Evolutionary conservation across 2,888 invertebrate genomes (phyloP).

Genomic region (Harpalus rubripes): DNA sequence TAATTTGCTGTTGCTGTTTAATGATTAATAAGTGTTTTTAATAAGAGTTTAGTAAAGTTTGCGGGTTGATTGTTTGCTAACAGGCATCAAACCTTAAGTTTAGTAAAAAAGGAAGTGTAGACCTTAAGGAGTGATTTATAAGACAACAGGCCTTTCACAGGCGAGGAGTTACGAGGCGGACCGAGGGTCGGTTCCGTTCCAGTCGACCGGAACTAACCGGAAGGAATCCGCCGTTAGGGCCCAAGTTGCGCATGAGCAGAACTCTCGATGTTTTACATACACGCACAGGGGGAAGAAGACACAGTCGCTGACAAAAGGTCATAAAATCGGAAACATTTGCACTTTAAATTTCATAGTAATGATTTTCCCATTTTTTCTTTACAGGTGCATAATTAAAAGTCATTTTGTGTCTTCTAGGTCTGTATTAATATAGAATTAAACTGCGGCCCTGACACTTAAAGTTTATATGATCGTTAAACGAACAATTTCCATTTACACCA

Average conservation of each 20-base stretch:
- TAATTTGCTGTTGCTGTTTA: too few species aligned
- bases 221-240: slow-evolving; percentile 58
- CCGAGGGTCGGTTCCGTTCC: slow-evolving; percentile 44
- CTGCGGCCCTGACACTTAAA: too few species aligned
- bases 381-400: too few species aligned
- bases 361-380: too few species aligned
- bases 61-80: slow-evolving; percentile 43
- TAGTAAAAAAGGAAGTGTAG: slow-evolving; percentile 45
- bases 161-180: slow-evolving; percentile 50
- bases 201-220: slow-evolving; percentile 59
- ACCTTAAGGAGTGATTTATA: slow-evolving; percentile 42
- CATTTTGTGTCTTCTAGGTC: too few species aligned
- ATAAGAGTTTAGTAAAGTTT: slow-evolving; percentile 26
- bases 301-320: too few species aligned
- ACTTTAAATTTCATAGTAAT: too few species aligned
- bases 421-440: too few species aligned
- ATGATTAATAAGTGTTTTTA: background rate
- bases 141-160: slow-evolving; percentile 48
- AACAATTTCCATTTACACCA: too few species aligned
- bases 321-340: too few species aligned
- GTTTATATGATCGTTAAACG: too few species aligned
- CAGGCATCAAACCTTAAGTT: slow-evolving; percentile 47
- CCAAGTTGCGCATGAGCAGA: slow-evolving; percentile 27
- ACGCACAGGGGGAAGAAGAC: slow-evolving; percentile 8
- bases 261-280: slow-evolving; percentile 46